A percentile compares a stretch with the other conserved stretches of the same genome.
Evolutionary conservation across 2,888 invertebrate genomes (phyloP).

Genomic region (Lypha dubia): DNA sequence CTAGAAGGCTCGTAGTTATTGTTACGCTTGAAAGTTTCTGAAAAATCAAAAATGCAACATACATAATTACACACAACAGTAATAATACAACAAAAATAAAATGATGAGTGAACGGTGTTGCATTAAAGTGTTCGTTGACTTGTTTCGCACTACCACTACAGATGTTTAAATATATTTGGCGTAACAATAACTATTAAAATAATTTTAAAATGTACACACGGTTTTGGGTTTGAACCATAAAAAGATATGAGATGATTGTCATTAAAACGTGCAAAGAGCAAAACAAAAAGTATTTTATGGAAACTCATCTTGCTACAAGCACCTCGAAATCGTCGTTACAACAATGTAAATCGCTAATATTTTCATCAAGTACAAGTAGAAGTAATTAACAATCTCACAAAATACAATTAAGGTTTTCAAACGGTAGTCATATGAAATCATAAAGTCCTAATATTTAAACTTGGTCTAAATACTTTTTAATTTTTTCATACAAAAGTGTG

Average conservation of each 20-base stretch:
- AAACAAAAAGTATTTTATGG: slow-evolving; percentile 14
- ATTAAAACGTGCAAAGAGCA: slow-evolving; percentile 63
- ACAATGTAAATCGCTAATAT: slow-evolving; percentile 18
- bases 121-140: slow-evolving; percentile 54
- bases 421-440: no score
- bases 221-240: slow-evolving; percentile 5
- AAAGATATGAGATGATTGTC: slow-evolving; percentile 26
- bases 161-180: slow-evolving; percentile 56
- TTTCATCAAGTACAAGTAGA: slow-evolving; percentile 40
- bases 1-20: slow-evolving; percentile 56
- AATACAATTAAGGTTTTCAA: no score
- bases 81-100: slow-evolving; percentile 28
- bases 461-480: no score
- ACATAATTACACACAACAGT: slow-evolving; percentile 1
- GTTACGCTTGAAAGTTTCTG: slow-evolving; percentile 65
- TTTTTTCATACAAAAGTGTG: no score
- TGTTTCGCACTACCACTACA: slow-evolving; percentile 57
- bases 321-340: slow-evolving; percentile 28
- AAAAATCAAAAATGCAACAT: slow-evolving; percentile 20
- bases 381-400: slow-evolving; percentile 55
- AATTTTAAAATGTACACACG: slow-evolving; percentile 12
- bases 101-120: slow-evolving; percentile 55
- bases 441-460: no score
- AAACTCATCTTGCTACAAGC: slow-evolving; percentile 20
- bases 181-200: slow-evolving; percentile 52